Conservation (phyloP, 2,888 invertebrate genomes). For the Spisula subtruncata region DNA sequence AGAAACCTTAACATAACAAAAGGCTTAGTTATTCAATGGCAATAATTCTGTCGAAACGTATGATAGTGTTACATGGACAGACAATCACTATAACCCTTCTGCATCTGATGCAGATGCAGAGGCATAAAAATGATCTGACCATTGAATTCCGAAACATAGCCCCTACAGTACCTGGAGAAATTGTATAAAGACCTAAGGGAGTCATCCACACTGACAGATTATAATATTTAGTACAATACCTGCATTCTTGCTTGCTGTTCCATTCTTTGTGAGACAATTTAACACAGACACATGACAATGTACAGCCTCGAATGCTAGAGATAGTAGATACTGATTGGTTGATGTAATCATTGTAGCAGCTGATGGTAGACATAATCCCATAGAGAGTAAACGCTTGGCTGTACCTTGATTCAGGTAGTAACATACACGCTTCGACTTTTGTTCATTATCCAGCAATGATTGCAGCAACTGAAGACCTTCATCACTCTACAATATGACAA, state of each 20-base stretch:
- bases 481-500: constrained; percentile 47
- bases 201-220: too few species aligned
- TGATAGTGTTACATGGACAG: too few species aligned
- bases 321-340: constrained; percentile 68
- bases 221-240: constrained; percentile 34
- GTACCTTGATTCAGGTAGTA: constrained; percentile 56
- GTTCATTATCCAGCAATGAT: constrained; percentile 40
- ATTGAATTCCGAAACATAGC: too few species aligned
- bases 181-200: too few species aligned
- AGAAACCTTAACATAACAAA: too few species aligned
- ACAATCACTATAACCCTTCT: too few species aligned
- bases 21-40: too few species aligned
- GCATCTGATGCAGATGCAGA: too few species aligned
- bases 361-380: constrained; percentile 68
- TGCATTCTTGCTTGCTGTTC: constrained; percentile 45
- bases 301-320: constrained; percentile 77
- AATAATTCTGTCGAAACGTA: too few species aligned
- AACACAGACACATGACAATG: constrained; percentile 74
- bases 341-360: constrained; percentile 23
- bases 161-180: too few species aligned
- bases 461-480: constrained; percentile 55
- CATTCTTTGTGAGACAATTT: constrained; percentile 69
- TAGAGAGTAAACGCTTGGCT: constrained; percentile 76
- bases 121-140: too few species aligned
- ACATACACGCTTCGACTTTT: constrained; percentile 29